Conservation (phyloP, 2,797 vertebrate genomes). For the Onychomys torridus region DNA sequence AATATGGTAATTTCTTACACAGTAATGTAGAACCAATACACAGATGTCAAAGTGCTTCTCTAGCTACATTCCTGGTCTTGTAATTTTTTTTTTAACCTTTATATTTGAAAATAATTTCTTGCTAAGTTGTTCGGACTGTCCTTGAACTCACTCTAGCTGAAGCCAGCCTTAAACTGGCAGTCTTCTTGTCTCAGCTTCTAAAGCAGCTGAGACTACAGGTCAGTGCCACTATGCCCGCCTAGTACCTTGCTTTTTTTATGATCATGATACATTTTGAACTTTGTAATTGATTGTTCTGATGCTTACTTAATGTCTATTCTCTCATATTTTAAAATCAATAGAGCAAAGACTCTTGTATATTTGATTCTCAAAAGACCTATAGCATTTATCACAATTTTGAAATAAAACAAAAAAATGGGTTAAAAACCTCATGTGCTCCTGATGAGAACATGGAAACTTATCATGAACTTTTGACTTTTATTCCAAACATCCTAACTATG, state of each 20-base stretch:
- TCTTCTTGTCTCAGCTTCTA: background rate
- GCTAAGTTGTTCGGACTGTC: background rate
- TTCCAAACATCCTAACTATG: background rate
- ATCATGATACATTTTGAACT: background rate
- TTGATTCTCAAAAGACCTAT: background rate
- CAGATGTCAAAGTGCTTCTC: background rate
- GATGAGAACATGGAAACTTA: background rate
- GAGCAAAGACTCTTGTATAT: background rate
- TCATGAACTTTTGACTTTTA: background rate
- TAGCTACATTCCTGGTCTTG: background rate
- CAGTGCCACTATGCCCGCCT: background rate
- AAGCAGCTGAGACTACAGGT: background rate
- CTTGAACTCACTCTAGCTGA: background rate
- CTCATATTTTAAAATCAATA: background rate
- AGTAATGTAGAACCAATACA: background rate
- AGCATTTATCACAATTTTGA: slow-evolving; percentile 34
- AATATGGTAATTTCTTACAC: slow-evolving; percentile 17
- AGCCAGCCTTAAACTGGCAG: background rate
- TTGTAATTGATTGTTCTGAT: background rate
- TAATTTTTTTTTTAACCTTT: too few relatives aligned
- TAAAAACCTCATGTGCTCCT: background rate
- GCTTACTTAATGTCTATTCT: background rate
- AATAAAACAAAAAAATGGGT: slow-evolving; percentile 20
- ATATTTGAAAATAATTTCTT: background rate
- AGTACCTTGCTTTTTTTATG: background rate